Evolutionary conservation across 64 coral and sea anemone species (phyloP).

Genomic region (Montipora sp.): DNA sequence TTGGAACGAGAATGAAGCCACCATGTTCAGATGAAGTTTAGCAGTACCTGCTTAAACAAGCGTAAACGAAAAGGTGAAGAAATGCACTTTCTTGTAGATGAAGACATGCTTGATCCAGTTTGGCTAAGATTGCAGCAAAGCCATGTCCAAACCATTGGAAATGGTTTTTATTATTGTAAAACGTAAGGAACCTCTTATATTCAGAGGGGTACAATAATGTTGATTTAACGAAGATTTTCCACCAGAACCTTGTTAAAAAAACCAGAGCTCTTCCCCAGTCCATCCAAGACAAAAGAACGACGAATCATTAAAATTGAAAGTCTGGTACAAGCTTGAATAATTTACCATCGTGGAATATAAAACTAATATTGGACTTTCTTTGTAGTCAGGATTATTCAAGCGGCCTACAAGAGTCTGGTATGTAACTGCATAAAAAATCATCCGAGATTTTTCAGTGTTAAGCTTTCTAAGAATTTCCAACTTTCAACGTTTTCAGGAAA

Average conservation of each 20-base stretch:
- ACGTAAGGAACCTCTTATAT: too few species aligned
- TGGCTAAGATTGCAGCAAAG: too few species aligned
- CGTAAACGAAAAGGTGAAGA: too few species aligned
- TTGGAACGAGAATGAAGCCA: too few species aligned
- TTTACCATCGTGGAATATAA: slow-evolving; percentile 23
- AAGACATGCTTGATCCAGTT: too few species aligned
- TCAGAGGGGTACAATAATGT: neutral
- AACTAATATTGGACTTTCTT: neutral
- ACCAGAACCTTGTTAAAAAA: slow-evolving; percentile 36
- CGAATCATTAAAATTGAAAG: slow-evolving; percentile 40
- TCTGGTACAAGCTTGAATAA: slow-evolving; percentile 35
- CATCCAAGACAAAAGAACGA: slow-evolving; percentile 29
- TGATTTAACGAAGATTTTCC: neutral
- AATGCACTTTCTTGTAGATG: too few species aligned
- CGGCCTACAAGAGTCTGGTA: neutral
- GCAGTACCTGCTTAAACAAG: too few species aligned
- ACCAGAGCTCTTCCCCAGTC: neutral
- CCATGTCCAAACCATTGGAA: too few species aligned
- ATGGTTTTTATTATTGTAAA: too few species aligned
- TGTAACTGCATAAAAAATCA: neutral
- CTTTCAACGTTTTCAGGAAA: neutral
- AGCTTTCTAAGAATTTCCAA: neutral
- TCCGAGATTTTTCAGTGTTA: neutral
- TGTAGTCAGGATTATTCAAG: neutral
- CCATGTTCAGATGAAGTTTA: too few species aligned